phyloP scores from a whole-genome alignment of 1,140 invertebrate species.

The Papilio xuthus region DNA sequence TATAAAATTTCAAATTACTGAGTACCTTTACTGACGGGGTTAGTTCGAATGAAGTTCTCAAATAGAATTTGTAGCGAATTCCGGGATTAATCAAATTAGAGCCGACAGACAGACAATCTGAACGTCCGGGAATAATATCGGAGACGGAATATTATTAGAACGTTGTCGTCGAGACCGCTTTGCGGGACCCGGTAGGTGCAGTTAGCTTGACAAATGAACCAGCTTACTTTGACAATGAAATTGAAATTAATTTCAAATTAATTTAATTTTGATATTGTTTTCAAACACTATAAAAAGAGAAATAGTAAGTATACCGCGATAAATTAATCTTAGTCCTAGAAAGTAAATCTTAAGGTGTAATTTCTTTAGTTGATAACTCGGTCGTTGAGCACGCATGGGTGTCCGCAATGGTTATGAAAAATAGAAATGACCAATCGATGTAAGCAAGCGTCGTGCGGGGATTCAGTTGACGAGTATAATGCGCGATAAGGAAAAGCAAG shows the following conservation, averaged over 20 bases:
- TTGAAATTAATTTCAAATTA: background rate
- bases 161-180: slow-evolving; percentile 11
- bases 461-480: too few species aligned
- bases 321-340: too few species aligned
- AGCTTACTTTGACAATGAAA: background rate
- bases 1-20: background rate
- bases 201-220: slow-evolving; percentile 18
- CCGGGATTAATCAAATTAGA: slow-evolving; percentile 34
- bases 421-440: too few species aligned
- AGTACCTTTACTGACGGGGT: background rate
- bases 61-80: slow-evolving; percentile 32
- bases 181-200: background rate
- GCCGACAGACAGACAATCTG: slow-evolving; percentile 29
- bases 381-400: too few species aligned
- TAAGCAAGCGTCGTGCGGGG: too few species aligned
- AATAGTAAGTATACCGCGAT: too few species aligned
- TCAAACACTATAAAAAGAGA: background rate
- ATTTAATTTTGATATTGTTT: slow-evolving; percentile 18
- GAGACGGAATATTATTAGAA: slow-evolving; percentile 31
- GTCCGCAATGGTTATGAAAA: too few species aligned
- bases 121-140: slow-evolving; percentile 24
- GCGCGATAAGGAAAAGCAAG: too few species aligned
- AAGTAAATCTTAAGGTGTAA: too few species aligned
- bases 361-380: too few species aligned
- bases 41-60: slow-evolving; percentile 19